Percentiles rank a stretch among this genome's conserved stretches.
These are phyloP conservation scores for Odobenus rosmarus DNA, from an alignment of 2,113 vertebrate species.

Conservation along the genomic window DNA sequence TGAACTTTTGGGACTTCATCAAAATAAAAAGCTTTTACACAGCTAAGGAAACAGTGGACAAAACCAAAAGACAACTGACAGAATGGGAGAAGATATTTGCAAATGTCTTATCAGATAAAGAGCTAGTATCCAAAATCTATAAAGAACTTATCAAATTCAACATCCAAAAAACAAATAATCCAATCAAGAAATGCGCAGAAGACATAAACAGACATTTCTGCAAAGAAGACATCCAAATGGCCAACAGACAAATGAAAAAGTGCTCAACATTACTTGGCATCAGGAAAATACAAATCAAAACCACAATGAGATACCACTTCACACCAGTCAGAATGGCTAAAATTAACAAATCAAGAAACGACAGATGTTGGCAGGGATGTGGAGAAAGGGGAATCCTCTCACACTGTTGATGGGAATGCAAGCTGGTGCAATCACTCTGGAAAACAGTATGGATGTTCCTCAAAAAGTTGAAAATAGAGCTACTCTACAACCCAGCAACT, in stretches of 20 bases:
- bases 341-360: background rate
- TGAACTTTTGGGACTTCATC: background rate
- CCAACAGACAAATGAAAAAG: background rate
- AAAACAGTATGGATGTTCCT: background rate
- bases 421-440: background rate
- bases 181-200: background rate
- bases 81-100: background rate
- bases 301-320: background rate
- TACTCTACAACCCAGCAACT: background rate
- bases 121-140: background rate
- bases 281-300: background rate
- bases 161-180: background rate
- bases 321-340: background rate
- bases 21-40: background rate
- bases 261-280: background rate
- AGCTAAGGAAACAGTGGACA: background rate
- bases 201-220: background rate
- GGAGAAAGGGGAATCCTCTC: background rate
- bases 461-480: background rate
- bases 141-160: background rate
- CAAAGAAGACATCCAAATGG: background rate
- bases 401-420: background rate
- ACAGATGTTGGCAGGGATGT: background rate
- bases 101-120: background rate
- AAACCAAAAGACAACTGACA: background rate